Evolutionary conservation across 2,888 invertebrate genomes (phyloP).

Genomic region (Hoplodrina blanda): DNA sequence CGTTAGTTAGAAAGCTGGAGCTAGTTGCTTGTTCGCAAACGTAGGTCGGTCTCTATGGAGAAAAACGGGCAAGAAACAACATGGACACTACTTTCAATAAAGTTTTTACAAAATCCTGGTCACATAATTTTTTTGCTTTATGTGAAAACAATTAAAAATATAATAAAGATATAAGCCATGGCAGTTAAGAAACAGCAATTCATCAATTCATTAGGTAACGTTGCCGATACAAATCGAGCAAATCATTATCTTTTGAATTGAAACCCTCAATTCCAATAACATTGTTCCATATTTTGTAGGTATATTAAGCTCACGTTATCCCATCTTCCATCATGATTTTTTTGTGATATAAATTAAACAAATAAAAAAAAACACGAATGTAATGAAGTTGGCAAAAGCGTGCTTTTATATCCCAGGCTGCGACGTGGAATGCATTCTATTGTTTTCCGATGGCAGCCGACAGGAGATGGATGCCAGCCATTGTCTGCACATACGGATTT

Average conservation of each 20-base stretch:
- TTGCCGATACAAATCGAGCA: too few relatives aligned
- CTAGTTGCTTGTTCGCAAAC: too few relatives aligned
- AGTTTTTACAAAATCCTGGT: too few relatives aligned
- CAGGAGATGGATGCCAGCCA: conserved; percentile 78
- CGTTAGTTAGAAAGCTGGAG: too few relatives aligned
- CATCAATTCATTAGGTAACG: too few relatives aligned
- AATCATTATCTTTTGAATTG: background rate
- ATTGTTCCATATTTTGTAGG: background rate
- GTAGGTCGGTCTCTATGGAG: too few relatives aligned
- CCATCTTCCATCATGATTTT: background rate
- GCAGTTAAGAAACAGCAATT: too few relatives aligned
- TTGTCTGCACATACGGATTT: conserved; percentile 64
- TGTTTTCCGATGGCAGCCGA: conserved; percentile 80
- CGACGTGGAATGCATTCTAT: conserved; percentile 78
- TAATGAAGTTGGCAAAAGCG: conserved; percentile 72
- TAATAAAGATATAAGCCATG: too few relatives aligned
- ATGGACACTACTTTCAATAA: too few relatives aligned
- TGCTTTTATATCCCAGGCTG: conserved; percentile 72
- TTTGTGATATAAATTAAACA: conserved; percentile 26
- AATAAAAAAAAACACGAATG: conserved; percentile 67
- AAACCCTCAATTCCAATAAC: background rate
- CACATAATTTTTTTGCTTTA: too few relatives aligned
- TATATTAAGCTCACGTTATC: background rate
- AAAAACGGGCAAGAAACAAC: too few relatives aligned
- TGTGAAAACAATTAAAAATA: too few relatives aligned